Conservation (phyloP, 2,888 invertebrate species). For the Xylota segnis region DNA sequence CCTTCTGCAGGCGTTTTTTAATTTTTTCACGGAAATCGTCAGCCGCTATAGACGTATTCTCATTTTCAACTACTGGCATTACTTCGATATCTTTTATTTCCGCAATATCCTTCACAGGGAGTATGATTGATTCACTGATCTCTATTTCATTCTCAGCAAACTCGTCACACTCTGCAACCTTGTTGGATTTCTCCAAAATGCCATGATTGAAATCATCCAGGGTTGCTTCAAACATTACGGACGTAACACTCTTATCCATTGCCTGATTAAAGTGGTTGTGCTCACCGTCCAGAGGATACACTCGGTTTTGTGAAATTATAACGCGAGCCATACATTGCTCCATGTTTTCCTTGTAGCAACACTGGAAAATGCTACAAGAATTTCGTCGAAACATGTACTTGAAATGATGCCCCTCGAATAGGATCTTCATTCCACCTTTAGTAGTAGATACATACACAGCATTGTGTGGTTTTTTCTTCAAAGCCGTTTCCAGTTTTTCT, state of each 20-base stretch:
- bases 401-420: slow-evolving; percentile 83
- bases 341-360: slow-evolving; percentile 82
- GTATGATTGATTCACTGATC: slow-evolving; percentile 22
- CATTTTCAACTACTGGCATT: slow-evolving; percentile 12
- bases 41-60: slow-evolving; percentile 65
- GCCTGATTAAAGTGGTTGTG: slow-evolving; percentile 83
- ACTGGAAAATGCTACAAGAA: slow-evolving; percentile 82
- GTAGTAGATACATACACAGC: slow-evolving; percentile 83
- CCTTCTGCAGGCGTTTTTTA: slow-evolving; percentile 82
- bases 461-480: slow-evolving; percentile 37
- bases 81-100: not conserved
- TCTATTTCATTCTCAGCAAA: slow-evolving; percentile 38
- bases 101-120: not conserved
- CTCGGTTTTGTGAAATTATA: slow-evolving; percentile 81
- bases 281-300: slow-evolving; percentile 81
- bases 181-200: not conserved
- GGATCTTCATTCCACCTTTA: slow-evolving; percentile 83
- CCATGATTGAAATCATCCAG: slow-evolving; percentile 79
- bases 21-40: slow-evolving; percentile 83
- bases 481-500: slow-evolving; percentile 23
- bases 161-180: not conserved
- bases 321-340: slow-evolving; percentile 82
- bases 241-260: slow-evolving; percentile 82
- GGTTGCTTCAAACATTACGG: slow-evolving; percentile 80
- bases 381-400: slow-evolving; percentile 82